A percentile compares a stretch with the other conserved stretches of the same genome.
These are phyloP conservation scores for Sitophilus oryzae DNA, from an alignment of 1,140 invertebrate genomes.

Conservation along the genomic window DNA sequence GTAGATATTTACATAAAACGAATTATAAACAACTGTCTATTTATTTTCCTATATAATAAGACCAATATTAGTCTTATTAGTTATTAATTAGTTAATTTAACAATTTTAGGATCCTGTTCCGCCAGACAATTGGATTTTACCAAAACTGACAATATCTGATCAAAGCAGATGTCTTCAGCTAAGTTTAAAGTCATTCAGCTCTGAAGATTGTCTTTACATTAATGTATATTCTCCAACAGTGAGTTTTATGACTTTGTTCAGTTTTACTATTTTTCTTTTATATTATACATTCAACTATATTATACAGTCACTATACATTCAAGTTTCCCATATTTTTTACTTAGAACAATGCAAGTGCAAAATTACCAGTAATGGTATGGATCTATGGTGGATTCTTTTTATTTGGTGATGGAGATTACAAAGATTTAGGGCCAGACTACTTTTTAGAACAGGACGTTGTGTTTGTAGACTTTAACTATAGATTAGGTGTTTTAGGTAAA, in stretches of 20 bases:
- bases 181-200: constrained; percentile 29
- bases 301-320: constrained; percentile 41
- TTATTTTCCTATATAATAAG: too few species aligned
- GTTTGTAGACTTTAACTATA: constrained; percentile 65
- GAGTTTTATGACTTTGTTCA: constrained; percentile 20
- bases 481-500: constrained; percentile 55
- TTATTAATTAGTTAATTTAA: too few species aligned
- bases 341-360: constrained; percentile 22
- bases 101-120: constrained; percentile 21
- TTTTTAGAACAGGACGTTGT: constrained; percentile 57
- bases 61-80: too few species aligned
- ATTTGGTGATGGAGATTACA: constrained; percentile 43
- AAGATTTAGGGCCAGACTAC: constrained; percentile 54
- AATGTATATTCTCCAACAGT: constrained; percentile 45
- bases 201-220: constrained; percentile 46
- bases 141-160: constrained; percentile 29
- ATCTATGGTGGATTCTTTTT: constrained; percentile 58
- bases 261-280: constrained; percentile 28
- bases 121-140: constrained; percentile 21
- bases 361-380: constrained; percentile 48
- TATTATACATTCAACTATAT: too few species aligned
- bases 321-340: constrained; percentile 43
- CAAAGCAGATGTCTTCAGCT: constrained; percentile 43
- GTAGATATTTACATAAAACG: too few species aligned
- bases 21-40: too few species aligned